Evolutionary conservation across 1,140 invertebrate genomes (phyloP), one percentile per base, ranked within the genome.

Genomic region (Plodia interpunctella): DNA sequence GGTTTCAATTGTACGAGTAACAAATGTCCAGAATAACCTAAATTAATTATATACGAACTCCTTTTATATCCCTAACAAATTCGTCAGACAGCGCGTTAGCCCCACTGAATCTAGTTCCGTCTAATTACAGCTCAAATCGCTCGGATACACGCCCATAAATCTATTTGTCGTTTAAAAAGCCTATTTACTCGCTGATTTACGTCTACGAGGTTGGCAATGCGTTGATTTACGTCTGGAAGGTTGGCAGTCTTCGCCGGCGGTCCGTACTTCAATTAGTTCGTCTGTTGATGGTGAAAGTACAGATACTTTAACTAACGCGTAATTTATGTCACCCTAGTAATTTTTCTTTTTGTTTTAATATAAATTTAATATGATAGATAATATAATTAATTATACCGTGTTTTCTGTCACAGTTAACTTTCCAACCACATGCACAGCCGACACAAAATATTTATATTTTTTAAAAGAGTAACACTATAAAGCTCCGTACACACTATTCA

Each of bases 151-250:
- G 52, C 30, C 63, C 67, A 74, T 74, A 77, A 77, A 77, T 74
- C 69, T 63, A 59, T 52, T 51, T 53, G 65, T 65, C 66, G 66
- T 76, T 74, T 72, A 71, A 71, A 74, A 70, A 64, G 62, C 62
- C 68, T 76, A 76, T 73, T 77, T 75, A 67, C 71, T 54, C 56
- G 57, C 66, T 75, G 77, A 77, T 76, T 74, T 71, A 76, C 65
- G 60, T 62, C 32, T 64, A 60, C 57, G 63, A 61, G 38, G 57
- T 61, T 59, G 64, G 55, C 59, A 62, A 49, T 35, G 52, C 63
- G 30, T 61, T 65, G 66, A 62, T 44, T 44, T 44, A 44, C 38
- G 38, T 44, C 38, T 44, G 10, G 30, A 15, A 15, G 38, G 38
- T 44, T 44, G 38, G 38, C 38, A 44, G 38, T 15, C 38, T 44